Conservation (phyloP, 2,888 invertebrate species). For the Acrobasis repandana region DNA sequence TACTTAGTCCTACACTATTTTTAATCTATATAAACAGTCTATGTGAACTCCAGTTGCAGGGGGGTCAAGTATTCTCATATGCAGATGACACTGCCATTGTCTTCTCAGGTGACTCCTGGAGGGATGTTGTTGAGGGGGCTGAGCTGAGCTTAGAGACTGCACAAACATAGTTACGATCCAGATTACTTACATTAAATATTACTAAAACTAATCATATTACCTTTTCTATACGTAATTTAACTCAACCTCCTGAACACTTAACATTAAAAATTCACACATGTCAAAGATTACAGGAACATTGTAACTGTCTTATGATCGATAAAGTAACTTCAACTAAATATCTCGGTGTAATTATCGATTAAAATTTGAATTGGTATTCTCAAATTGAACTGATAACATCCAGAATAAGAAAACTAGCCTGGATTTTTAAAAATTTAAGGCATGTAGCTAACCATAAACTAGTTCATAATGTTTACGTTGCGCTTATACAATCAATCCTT, state of each 20-base stretch:
- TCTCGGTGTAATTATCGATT: not conserved
- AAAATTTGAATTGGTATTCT: not conserved
- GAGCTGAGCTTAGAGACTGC: not conserved
- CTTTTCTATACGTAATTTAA: not conserved
- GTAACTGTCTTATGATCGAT: not conserved
- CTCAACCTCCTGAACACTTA: too few species aligned
- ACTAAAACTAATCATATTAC: not conserved
- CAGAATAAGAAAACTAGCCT: not conserved
- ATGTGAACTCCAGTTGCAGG: not conserved
- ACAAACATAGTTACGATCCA: not conserved
- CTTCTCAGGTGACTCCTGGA: not conserved
- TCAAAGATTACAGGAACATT: not conserved
- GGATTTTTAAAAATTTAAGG: not conserved
- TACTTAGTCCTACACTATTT: not conserved
- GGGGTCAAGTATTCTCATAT: not conserved
- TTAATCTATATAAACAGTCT: conserved; percentile 6
- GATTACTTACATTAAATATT: not conserved
- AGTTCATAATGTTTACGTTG: not conserved
- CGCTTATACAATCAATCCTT: conserved; percentile 1
- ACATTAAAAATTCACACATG: too few species aligned
- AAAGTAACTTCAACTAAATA: not conserved
- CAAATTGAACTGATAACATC: not conserved
- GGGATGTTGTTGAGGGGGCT: not conserved
- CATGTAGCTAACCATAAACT: not conserved
- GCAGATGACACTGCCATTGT: conserved; percentile 3